A percentile compares a stretch with the other conserved stretches of the same genome.
These are phyloP conservation scores for Anoplopoma fimbria DNA, from an alignment of 2,113 vertebrate genomes.

Conservation along the genomic window DNA sequence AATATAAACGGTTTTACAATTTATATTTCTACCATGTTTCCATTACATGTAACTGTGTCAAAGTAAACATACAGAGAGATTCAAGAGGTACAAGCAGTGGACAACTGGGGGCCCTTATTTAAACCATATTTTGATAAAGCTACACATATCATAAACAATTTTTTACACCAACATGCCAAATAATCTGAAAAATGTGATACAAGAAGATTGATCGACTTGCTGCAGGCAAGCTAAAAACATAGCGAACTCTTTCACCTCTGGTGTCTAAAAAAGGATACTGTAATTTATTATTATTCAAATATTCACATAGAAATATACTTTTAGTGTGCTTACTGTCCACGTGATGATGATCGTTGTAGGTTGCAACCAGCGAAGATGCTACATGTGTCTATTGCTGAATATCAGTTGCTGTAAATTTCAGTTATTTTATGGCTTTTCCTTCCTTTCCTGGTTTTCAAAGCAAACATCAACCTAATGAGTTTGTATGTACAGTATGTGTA, in stretches of 20 bases:
- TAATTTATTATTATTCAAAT: not conserved
- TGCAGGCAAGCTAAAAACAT: not conserved
- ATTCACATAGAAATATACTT: not conserved
- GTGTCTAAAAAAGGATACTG: not conserved
- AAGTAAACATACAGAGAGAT: conserved; percentile 8
- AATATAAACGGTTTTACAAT: conserved; percentile 17
- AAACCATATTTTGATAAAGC: not conserved
- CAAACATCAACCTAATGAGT: conserved; percentile 42
- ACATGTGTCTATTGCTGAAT: not conserved
- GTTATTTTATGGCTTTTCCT: conserved; percentile 2
- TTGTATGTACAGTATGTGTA: conserved; percentile 48
- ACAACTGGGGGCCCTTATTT: not conserved
- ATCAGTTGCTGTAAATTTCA: not conserved
- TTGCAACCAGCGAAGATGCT: not conserved
- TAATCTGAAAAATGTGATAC: not conserved
- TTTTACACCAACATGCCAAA: not conserved
- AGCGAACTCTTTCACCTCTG: no score
- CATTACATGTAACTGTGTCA: not conserved
- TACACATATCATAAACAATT: not conserved
- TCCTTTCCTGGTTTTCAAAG: conserved; percentile 35
- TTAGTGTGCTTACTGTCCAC: not conserved
- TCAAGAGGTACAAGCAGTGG: not conserved
- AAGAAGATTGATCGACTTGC: not conserved
- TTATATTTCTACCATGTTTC: conserved; percentile 12
- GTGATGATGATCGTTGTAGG: not conserved